phyloP scores from a whole-genome alignment of 2,797 vertebrate species.

The Sebastes steindachneri region DNA sequence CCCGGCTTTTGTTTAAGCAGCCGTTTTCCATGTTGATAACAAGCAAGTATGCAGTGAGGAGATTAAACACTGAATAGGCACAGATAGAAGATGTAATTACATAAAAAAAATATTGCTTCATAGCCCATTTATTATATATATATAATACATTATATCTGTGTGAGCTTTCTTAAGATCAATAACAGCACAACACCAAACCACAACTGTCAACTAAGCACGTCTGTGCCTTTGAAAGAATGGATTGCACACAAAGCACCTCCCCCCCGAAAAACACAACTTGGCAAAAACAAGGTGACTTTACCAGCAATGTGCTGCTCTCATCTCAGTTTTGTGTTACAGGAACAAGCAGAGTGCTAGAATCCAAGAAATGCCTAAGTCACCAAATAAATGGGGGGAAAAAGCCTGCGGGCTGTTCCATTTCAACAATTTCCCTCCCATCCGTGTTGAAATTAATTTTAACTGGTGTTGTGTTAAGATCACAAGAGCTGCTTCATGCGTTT shows the following conservation, averaged over 20 bases:
- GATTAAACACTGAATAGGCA: slow-evolving; percentile 37
- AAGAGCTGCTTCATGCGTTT: slow-evolving; percentile 61
- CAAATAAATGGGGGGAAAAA: slow-evolving; percentile 75
- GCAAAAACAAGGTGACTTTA: slow-evolving; percentile 81
- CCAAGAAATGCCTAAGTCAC: slow-evolving; percentile 80
- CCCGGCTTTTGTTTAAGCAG: slow-evolving; percentile 72
- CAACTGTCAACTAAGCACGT: slow-evolving; percentile 55
- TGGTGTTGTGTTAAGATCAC: slow-evolving; percentile 80
- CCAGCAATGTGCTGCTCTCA: slow-evolving; percentile 77
- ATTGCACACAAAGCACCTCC: slow-evolving; percentile 54
- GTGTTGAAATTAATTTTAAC: slow-evolving; percentile 80
- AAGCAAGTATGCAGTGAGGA: slow-evolving; percentile 36
- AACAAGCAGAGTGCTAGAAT: slow-evolving; percentile 69
- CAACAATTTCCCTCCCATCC: slow-evolving; percentile 70
- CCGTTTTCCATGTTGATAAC: slow-evolving; percentile 62
- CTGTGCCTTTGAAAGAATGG: slow-evolving; percentile 56
- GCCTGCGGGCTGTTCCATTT: slow-evolving; percentile 75
- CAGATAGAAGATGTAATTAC: slow-evolving; percentile 23
- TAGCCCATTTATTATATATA: not conserved
- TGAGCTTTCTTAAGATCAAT: slow-evolving; percentile 21
- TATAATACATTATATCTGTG: not conserved
- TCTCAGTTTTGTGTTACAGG: slow-evolving; percentile 79
- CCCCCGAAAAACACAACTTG: slow-evolving; percentile 65
- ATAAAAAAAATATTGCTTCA: not conserved
- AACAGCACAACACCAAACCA: slow-evolving; percentile 26